Base-by-base conservation (phyloP, 2,888 invertebrate species). In the Prosopocoilus inquinatus region DNA sequence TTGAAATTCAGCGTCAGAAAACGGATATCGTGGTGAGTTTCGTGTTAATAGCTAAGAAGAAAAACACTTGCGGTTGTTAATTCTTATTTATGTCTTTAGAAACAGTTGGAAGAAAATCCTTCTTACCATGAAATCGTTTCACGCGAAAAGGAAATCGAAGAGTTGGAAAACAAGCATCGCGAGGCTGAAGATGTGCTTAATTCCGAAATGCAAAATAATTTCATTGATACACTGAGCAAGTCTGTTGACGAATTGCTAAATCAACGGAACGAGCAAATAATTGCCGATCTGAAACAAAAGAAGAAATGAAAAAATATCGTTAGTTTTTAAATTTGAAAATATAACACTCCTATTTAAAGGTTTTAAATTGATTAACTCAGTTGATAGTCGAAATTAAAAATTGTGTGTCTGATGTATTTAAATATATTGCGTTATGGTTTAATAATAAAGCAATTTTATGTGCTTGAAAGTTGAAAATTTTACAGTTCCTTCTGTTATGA, bases 1-100 rank as follows among this genome's bases (percentile, higher is more conserved):
- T 50, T 9, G 66, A 66, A 53, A 62, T 57, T 3, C 57, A 64
- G 43, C 58, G 62, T 39, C 50, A 54, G 12, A 59, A 63, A 50
- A 44, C 45, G 8, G 62, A 66, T 43, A 50, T 65, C 20, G 58
- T 64, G 53, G 65, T 65, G 55, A 59, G 50, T 57, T 11, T 47
- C 20, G 11, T 3, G 20, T 47, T 47, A 47, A 47, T 2, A 34
- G 32, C 8, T 34, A n/a, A 35, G 2, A 44, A 46, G 12, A 9
- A 32, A 38, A 43, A 7, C 1, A 4, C 12, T 36, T 3, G 3
- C n/a, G 1, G 36, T 36, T 33, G 16, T 43, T 39, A 12, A 41
- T 34, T 12, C 44, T 32, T 35, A 50, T 45, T 56, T 48, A 33
- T 51, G 38, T 16, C 46, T 34, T 11, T 28, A 57, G 57, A 57